Evolutionary conservation across 92 coral and sea anemone genomes (phyloP).

Genomic region (Zoanthus sociatus): DNA sequence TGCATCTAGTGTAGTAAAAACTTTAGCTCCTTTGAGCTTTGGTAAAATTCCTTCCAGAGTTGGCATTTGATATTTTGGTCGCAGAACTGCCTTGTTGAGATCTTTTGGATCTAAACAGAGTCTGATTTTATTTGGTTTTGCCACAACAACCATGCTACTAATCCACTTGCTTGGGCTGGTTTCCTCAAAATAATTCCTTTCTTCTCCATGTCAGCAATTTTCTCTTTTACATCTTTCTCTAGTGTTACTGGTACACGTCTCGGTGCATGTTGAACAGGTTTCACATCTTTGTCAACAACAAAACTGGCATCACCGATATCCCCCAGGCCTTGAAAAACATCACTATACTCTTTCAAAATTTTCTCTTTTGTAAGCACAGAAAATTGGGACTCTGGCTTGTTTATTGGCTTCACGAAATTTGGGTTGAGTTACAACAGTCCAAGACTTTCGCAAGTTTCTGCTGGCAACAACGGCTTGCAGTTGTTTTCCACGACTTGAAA

Average conservation of each 20-base stretch:
- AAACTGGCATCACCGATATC: too few relatives aligned
- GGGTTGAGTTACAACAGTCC: constrained; percentile 42
- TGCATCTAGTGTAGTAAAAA: background rate
- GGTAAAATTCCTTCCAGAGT: constrained; percentile 55
- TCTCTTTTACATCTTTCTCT: constrained; percentile 35
- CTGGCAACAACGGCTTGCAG: constrained; percentile 57
- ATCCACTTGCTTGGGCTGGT: too few relatives aligned
- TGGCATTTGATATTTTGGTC: too few relatives aligned
- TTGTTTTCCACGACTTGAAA: background rate
- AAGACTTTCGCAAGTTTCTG: constrained; percentile 61
- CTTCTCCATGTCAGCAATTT: constrained; percentile 60
- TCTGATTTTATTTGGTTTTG: constrained; percentile 48
- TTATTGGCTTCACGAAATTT: background rate
- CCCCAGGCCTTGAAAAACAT: too few relatives aligned
- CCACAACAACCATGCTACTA: background rate
- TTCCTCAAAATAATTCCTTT: constrained; percentile 25
- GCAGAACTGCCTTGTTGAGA: constrained; percentile 21
- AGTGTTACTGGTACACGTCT: constrained; percentile 9
- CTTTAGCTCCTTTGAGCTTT: too few relatives aligned
- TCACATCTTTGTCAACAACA: background rate
- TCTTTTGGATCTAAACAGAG: constrained; percentile 1
- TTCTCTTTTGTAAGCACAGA: background rate
- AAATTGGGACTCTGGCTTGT: background rate
- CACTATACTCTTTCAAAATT: too few relatives aligned
- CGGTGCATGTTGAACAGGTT: constrained; percentile 58